phyloP scores from a whole-genome alignment of 1,140 invertebrate genomes.

The Plutomurus gul region DNA sequence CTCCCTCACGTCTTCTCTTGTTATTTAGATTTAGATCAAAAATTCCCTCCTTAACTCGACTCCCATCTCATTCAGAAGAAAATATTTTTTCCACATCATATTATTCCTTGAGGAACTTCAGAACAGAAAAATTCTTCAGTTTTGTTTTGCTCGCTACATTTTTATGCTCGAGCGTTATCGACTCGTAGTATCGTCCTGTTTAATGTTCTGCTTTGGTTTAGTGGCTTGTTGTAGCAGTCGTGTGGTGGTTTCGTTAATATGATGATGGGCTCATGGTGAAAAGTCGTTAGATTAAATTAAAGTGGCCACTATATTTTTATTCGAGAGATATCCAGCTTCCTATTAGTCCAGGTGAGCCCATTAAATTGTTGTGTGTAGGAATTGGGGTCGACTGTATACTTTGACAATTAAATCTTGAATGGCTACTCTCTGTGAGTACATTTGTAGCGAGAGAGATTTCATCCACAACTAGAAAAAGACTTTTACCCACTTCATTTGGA shows the following conservation, averaged over 20 bases:
- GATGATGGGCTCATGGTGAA: slow-evolving; percentile 8
- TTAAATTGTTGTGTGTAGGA: neutral
- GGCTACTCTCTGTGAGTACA: neutral
- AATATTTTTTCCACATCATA: slow-evolving; percentile 8
- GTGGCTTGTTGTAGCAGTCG: neutral
- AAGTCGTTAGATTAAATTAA: slow-evolving; percentile 26
- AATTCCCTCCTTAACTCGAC: slow-evolving; percentile 2
- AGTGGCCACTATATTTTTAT: slow-evolving; percentile 25
- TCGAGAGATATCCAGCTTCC: slow-evolving; percentile 3
- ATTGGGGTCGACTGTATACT: slow-evolving; percentile 15
- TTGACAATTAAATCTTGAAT: too few species aligned
- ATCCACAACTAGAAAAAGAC: neutral
- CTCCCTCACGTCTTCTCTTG: slow-evolving; percentile 17
- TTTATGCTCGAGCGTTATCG: neutral
- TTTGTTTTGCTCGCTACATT: neutral
- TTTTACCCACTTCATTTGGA: neutral
- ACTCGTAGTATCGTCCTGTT: neutral
- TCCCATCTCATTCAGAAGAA: slow-evolving; percentile 5
- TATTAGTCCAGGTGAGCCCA: slow-evolving; percentile 15
- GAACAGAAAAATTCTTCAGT: neutral
- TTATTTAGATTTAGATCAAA: slow-evolving; percentile 37
- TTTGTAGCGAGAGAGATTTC: neutral
- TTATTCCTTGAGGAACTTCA: neutral
- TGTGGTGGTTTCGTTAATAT: neutral
- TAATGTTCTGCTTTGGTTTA: neutral